Percentiles rank a stretch among this genome's conserved stretches.
Evolutionary conservation across 2,888 invertebrate genomes (phyloP).

Genomic region (Heteropelma amictum): DNA sequence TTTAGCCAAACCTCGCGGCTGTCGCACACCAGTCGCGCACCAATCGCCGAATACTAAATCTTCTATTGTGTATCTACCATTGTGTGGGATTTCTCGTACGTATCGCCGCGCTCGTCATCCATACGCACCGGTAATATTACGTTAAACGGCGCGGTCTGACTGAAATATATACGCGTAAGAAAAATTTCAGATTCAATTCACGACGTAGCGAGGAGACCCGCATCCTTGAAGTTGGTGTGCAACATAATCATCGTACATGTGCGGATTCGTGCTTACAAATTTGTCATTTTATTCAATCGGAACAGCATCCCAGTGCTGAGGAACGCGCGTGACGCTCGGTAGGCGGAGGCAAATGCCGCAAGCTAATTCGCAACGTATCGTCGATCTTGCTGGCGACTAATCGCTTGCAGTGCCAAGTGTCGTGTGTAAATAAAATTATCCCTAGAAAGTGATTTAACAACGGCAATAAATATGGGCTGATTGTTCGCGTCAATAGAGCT

Average conservation of each 20-base stretch:
- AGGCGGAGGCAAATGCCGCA: background rate
- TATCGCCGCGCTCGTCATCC: constrained; percentile 5
- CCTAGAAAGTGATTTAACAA: no score
- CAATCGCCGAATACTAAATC: constrained; percentile 53
- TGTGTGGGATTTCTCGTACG: constrained; percentile 9
- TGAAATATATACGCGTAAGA: background rate
- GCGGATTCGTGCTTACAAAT: constrained; percentile 69
- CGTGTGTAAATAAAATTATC: no score
- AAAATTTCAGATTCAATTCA: constrained; percentile 42
- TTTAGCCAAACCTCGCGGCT: constrained; percentile 13
- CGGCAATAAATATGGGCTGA: no score
- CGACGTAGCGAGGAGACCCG: constrained; percentile 23
- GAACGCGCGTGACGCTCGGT: background rate
- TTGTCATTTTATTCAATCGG: constrained; percentile 66
- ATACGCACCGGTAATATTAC: constrained; percentile 9
- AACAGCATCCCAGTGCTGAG: constrained; percentile 66
- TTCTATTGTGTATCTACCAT: constrained; percentile 11
- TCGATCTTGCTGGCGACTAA: no score
- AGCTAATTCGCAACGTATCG: background rate
- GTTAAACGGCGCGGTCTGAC: background rate
- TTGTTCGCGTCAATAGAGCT: no score
- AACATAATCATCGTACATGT: constrained; percentile 29
- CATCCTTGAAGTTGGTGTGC: constrained; percentile 26
- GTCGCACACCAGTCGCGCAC: constrained; percentile 29
- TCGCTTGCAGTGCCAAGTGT: no score